Percentiles rank a stretch among this genome's conserved stretches.
Conservation (phyloP, 2,113 vertebrate species). For the Notarius lentiginosus region DNA sequence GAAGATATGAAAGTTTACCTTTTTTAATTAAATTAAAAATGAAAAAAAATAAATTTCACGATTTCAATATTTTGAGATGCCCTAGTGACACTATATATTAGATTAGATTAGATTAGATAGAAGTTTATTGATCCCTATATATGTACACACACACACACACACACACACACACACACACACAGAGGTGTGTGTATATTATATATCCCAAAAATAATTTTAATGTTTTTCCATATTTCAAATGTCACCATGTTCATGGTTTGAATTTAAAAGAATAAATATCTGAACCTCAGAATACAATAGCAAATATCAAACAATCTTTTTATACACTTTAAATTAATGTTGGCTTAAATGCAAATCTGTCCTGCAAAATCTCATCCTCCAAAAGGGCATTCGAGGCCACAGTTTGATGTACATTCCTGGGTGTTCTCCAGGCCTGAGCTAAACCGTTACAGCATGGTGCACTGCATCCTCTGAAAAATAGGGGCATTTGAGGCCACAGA, state of each 20-base stretch:
- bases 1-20: too few relatives aligned
- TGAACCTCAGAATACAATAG: not conserved
- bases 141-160: too few relatives aligned
- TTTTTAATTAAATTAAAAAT: too few relatives aligned
- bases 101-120: too few relatives aligned
- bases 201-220: not conserved
- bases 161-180: not conserved
- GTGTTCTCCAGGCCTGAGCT: conserved; percentile 16
- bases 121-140: too few relatives aligned
- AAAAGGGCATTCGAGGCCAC: conserved; percentile 9
- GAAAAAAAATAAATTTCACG: too few relatives aligned
- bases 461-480: conserved; percentile 29
- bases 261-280: not conserved
- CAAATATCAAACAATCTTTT: not conserved
- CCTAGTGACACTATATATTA: too few relatives aligned
- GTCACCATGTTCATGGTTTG: not conserved
- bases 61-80: too few relatives aligned
- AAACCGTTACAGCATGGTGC: conserved; percentile 20
- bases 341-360: conserved; percentile 12
- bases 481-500: conserved; percentile 34
- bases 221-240: not conserved
- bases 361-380: not conserved
- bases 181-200: not conserved
- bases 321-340: not conserved
- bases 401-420: conserved; percentile 28